phyloP scores from a whole-genome alignment of 1,140 invertebrate genomes.

The Polyergus mexicanus region DNA sequence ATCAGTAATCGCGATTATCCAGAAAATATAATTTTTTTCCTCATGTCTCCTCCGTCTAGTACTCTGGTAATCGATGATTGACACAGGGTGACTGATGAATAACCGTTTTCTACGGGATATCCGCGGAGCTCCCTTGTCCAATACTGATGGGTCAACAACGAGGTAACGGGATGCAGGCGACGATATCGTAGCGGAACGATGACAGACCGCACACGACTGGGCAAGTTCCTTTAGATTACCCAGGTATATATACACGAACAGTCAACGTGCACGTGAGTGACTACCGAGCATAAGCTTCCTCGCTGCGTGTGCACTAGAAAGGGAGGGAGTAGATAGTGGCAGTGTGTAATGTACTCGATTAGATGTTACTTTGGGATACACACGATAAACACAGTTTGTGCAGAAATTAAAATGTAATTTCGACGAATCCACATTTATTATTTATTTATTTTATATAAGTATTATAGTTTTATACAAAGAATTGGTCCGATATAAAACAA shows the following conservation, averaged over 20 bases:
- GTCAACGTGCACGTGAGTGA: constrained; percentile 62
- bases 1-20: background rate
- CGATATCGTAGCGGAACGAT: constrained; percentile 48
- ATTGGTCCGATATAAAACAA: background rate
- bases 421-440: background rate
- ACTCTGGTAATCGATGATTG: background rate
- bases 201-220: constrained; percentile 71
- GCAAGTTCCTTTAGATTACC: constrained; percentile 63
- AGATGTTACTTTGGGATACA: background rate
- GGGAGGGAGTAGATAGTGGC: constrained; percentile 61
- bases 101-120: background rate
- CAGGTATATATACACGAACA: constrained; percentile 73
- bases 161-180: background rate
- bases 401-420: constrained; percentile 3
- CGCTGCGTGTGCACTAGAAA: background rate
- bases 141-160: background rate
- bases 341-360: constrained; percentile 15
- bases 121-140: background rate
- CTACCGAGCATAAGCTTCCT: constrained; percentile 56
- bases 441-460: background rate
- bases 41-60: background rate
- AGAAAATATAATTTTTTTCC: no score
- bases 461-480: no score
- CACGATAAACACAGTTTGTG: constrained; percentile 3
- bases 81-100: background rate